A percentile compares a stretch with the other conserved stretches of the same genome.
Evolutionary conservation across 2,888 invertebrate genomes (phyloP).

Genomic region (Eupithecia vulgata): DNA sequence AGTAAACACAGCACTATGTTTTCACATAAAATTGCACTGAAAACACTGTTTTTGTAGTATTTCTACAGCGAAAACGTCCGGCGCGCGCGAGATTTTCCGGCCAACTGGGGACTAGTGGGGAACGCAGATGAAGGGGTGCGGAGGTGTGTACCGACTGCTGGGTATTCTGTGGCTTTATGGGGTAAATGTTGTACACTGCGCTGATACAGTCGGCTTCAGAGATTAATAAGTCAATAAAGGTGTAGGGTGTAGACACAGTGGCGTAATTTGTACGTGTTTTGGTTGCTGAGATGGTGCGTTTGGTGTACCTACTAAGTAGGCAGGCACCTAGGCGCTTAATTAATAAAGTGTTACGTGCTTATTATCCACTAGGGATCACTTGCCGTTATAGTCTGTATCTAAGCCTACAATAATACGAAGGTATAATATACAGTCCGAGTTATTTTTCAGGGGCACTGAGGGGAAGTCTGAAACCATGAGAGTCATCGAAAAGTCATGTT

Average conservation of each 20-base stretch:
- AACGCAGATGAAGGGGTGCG: background rate
- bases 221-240: constrained; percentile 15
- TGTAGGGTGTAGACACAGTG: background rate
- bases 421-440: too few species aligned
- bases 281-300: background rate
- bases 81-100: constrained; percentile 4
- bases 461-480: too few species aligned
- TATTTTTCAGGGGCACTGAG: too few species aligned
- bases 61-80: background rate
- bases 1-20: constrained; percentile 27
- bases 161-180: constrained; percentile 4
- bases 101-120: constrained; percentile 18
- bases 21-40: constrained; percentile 28
- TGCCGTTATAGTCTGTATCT: background rate
- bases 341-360: too few species aligned
- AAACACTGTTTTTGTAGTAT: constrained; percentile 23
- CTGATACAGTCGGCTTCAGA: constrained; percentile 6
- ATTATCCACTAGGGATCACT: background rate
- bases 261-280: constrained; percentile 8
- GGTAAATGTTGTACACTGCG: background rate
- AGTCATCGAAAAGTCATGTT: too few species aligned
- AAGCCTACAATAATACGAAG: too few species aligned
- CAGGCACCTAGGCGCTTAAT: too few species aligned
- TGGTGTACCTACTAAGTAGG: background rate
- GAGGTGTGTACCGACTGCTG: constrained; percentile 4